These are phyloP conservation scores for Heliothis peltigera DNA, from an alignment of 2,888 invertebrate species.

Conservation along the genomic window DNA sequence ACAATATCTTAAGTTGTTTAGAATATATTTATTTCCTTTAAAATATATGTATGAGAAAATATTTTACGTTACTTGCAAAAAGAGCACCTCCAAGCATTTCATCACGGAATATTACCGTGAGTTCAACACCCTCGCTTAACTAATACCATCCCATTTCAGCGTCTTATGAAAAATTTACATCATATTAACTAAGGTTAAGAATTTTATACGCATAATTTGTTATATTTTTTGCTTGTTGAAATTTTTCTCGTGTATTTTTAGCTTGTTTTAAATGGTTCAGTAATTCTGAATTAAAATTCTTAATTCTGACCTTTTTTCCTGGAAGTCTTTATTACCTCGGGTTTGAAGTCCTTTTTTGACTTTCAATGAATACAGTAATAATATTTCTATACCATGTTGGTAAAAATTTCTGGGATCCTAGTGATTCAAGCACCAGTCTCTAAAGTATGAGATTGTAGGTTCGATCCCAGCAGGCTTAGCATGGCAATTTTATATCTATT, in stretches of 20 bases:
- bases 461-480: no score
- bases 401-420: no score
- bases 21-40: not conserved
- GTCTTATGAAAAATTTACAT: slow-evolving; percentile 39
- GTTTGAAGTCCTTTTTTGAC: no score
- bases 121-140: slow-evolving; percentile 23
- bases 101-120: slow-evolving; percentile 12
- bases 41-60: not conserved
- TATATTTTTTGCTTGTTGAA: not conserved
- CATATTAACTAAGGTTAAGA: slow-evolving; percentile 17
- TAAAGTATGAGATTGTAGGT: no score
- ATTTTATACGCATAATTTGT: slow-evolving; percentile 23
- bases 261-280: no score
- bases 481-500: no score
- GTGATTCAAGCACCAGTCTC: no score
- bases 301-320: no score
- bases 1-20: not conserved
- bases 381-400: no score
- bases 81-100: slow-evolving; percentile 4
- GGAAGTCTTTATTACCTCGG: no score
- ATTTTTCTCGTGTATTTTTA: not conserved
- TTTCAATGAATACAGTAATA: no score
- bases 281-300: no score
- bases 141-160: slow-evolving; percentile 31
- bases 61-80: not conserved